Base-by-base conservation (phyloP, 2,888 invertebrate genomes). In the Trichacis sp. region DNA sequence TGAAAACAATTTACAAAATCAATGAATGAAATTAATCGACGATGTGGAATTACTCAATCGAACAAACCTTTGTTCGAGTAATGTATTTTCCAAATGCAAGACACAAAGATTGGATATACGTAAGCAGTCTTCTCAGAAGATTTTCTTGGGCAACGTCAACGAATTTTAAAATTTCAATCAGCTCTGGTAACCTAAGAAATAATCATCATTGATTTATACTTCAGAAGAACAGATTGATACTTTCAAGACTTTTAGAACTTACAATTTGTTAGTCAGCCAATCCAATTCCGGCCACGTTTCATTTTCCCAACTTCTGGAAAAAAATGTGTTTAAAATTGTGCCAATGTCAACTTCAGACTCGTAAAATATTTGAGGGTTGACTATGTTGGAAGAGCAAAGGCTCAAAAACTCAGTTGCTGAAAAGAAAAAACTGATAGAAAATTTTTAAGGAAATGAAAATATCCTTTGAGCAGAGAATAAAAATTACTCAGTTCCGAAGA, bases 281-380 rank as follows among this genome's bases (percentile, higher is more conserved):
- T 89, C 88, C 65, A 92, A 85, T 78, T 91, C 90, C 9, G 87
- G 81, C 93, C 94, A 94, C 71, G 89, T 88, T 65, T 89, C 88
- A 46, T 73, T 76, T 42, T 80, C 77, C 84, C 83, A 83, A 0
- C 76, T 69, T 30, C 76, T 76, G 9, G 71, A 64, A 45, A 82
- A 77, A 67, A 91, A 91, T 48, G 89, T 87, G 51, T 87, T 86
- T 43, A 89, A 79, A 53, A 92, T 83, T 72, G 88, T 82, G 51
- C 87, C 87, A 70, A 90, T 87, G 17, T 88, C 86, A 47, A 88
- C 85, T 5, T 86, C 85, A 65, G 87, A 87, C 18, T 88, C 87
- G 51, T 89, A 88, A 73, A 93, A 92, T 71, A 90, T 87, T 72
- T 87, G 87, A 49, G 93, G 88, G 82, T 89, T 88, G 59, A 87